A percentile compares a stretch with the other conserved stretches of the same genome.
Conservation (phyloP, 1,140 invertebrate genomes). For the Rhopalosiphum padi region DNA sequence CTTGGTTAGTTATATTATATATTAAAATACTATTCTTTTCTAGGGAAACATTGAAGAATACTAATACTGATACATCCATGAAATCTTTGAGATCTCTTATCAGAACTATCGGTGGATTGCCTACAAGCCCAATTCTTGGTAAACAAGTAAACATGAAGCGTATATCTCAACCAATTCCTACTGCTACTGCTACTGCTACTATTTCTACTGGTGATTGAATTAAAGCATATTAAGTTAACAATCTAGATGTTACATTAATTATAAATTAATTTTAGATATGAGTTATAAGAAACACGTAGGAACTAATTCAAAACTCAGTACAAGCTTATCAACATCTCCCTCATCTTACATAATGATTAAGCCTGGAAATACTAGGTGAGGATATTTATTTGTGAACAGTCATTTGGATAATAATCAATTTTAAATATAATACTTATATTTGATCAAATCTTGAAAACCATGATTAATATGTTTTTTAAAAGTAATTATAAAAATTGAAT, state of each 20-base stretch:
- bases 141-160: constrained; percentile 66
- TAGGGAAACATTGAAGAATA: constrained; percentile 66
- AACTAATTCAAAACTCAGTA: constrained; percentile 41
- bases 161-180: constrained; percentile 63
- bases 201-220: constrained; percentile 63
- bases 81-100: constrained; percentile 79
- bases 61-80: constrained; percentile 62
- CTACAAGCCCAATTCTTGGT: constrained; percentile 78
- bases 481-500: background rate
- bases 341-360: constrained; percentile 44
- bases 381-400: background rate
- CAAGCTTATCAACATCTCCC: constrained; percentile 49
- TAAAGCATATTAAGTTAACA: constrained; percentile 59
- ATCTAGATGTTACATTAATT: background rate
- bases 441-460: background rate
- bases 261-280: constrained; percentile 43
- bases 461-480: background rate
- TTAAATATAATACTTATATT: background rate
- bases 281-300: constrained; percentile 46
- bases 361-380: constrained; percentile 37
- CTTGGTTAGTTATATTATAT: constrained; percentile 49
- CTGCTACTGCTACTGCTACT: constrained; percentile 64
- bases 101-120: constrained; percentile 75
- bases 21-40: constrained; percentile 60
- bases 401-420: background rate